These are phyloP conservation scores for Illadopsis cleaveri DNA, from an alignment of 2,113 vertebrate species.

Conservation along the genomic window DNA sequence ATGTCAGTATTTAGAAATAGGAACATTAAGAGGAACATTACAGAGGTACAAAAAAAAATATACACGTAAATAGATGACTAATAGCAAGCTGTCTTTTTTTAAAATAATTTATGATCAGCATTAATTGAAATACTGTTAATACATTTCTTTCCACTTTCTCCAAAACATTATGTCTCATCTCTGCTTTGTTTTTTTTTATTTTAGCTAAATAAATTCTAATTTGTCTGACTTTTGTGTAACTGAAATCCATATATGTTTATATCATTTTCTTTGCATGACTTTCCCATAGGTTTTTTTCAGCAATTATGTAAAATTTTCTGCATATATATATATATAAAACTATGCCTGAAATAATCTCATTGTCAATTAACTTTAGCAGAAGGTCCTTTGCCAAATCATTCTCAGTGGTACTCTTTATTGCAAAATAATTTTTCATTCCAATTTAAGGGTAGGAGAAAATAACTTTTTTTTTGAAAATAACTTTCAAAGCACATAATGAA, in stretches of 20 bases:
- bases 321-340: not conserved
- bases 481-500: not conserved
- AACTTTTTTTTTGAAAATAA: not conserved
- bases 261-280: not conserved
- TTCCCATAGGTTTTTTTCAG: not conserved
- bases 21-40: not conserved
- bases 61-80: not conserved
- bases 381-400: not conserved
- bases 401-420: not conserved
- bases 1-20: not conserved
- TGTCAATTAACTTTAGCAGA: not conserved
- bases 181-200: not conserved
- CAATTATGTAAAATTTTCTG: not conserved
- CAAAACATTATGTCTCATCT: not conserved
- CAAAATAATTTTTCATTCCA: not conserved
- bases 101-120: not conserved
- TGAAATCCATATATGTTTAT: not conserved
- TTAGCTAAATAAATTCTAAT: not conserved
- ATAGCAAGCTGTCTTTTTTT: not conserved
- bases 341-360: not conserved
- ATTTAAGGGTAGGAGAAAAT: not conserved
- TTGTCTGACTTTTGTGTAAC: not conserved
- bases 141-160: not conserved
- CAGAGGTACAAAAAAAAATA: not conserved
- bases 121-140: not conserved